Evolutionary conservation across 2,888 invertebrate genomes (phyloP), one percentile per base, ranked within the genome.

Genomic region (Azorinus chamasolen): DNA sequence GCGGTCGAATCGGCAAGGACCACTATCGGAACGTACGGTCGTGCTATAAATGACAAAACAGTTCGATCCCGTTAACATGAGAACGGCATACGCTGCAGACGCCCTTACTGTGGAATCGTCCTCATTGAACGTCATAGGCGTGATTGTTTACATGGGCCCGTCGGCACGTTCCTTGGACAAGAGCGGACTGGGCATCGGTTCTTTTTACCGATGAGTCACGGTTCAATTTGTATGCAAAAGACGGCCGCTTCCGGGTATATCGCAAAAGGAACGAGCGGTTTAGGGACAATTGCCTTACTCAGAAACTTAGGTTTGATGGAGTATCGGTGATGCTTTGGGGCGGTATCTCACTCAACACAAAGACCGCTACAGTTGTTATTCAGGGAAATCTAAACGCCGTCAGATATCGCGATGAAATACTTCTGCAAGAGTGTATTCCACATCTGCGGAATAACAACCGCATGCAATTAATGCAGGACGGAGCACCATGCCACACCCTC

Each of bases 281-380:
- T n/a, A n/a, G n/a, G n/a, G n/a, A n/a, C n/a, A n/a, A n/a, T n/a
- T n/a, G n/a, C n/a, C n/a, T n/a, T n/a, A n/a, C n/a, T n/a, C 53
- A 68, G 50, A 16, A 27, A 10, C n/a, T 51, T 20, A 50, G 22
- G 16, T 59, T 59, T 39, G 59, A 51, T 22, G 69, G 55, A n/a
- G 54, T n/a, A n/a, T 66, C 50, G 8, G 59, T 69, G 5, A 59
- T 69, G 41, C n/a, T 68, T 3, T 53, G 59, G 68, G 43, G 27
- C 3, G 68, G 51, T 8, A 43, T 66, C 27, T 37, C 37, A 5
- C n/a, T 61, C n/a, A 46, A 62, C 16, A 54, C 46, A 10, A 54
- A 69, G 25, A 51, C 61, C 12, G 22, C 43, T 1, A 12, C 16
- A 3, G 59, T 69, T 20, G 54, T 53, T 16, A n/a, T 43, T 22